These are phyloP conservation scores for Oscheius sp. DNA, from an alignment of 1,140 invertebrate genomes.

Conservation along the genomic window DNA sequence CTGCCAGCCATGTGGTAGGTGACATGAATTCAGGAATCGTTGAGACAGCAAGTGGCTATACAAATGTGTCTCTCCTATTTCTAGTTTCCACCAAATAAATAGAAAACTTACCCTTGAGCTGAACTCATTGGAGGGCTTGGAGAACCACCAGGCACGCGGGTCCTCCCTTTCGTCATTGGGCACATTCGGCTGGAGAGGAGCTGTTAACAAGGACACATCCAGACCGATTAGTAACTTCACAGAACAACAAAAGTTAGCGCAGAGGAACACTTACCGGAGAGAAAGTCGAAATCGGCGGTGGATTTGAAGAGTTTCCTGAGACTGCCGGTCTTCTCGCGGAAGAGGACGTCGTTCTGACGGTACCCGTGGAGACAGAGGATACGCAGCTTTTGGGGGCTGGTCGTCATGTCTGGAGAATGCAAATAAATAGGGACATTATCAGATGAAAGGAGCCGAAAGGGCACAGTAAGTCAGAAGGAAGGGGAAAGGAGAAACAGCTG, in stretches of 20 bases:
- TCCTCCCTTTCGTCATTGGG: constrained; percentile 8
- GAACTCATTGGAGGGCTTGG: constrained; percentile 19
- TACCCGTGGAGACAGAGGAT: constrained; percentile 34
- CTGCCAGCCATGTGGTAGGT: too few species aligned
- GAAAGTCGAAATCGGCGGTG: constrained; percentile 22
- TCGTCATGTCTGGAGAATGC: too few species aligned
- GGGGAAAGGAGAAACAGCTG: neutral
- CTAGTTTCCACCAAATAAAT: neutral
- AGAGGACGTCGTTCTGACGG: constrained; percentile 23
- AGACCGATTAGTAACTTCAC: neutral
- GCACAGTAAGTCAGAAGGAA: neutral
- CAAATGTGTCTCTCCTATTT: too few species aligned
- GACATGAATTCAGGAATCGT: too few species aligned
- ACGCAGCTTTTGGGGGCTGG: constrained; percentile 1
- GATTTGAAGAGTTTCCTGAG: constrained; percentile 23
- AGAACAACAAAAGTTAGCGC: neutral
- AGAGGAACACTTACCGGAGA: neutral
- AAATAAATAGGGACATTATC: neutral
- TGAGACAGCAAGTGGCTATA: too few species aligned
- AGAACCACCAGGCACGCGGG: constrained; percentile 31
- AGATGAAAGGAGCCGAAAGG: neutral
- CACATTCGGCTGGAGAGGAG: neutral
- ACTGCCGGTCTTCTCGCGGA: constrained; percentile 30
- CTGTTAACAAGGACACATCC: neutral
- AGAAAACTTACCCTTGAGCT: neutral